phyloP scores from a whole-genome alignment of 2,888 invertebrate genomes.

The Ophion ellenae region DNA sequence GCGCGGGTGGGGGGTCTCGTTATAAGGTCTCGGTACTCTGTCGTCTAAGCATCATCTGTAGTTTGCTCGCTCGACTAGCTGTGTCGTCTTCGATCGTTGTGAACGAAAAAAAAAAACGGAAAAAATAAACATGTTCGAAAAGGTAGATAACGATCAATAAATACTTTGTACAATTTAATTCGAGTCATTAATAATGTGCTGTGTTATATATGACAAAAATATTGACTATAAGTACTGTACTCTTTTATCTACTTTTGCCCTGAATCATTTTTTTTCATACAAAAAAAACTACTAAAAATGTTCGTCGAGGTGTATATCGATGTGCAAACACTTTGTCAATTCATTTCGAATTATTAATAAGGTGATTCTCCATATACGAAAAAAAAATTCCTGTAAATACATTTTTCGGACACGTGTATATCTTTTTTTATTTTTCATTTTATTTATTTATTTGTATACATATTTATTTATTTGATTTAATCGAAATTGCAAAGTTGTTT shows the following conservation, averaged over 20 bases:
- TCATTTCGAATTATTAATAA: background rate
- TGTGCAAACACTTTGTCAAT: background rate
- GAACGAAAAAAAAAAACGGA: constrained; percentile 41
- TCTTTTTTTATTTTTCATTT: too few species aligned
- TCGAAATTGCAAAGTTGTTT: too few species aligned
- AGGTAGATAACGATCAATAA: constrained; percentile 40
- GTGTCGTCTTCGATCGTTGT: constrained; percentile 48
- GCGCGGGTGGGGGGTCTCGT: constrained; percentile 43
- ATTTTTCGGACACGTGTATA: too few species aligned
- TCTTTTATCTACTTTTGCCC: too few species aligned
- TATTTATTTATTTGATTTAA: too few species aligned
- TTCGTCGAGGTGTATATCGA: background rate
- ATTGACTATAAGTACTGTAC: too few species aligned
- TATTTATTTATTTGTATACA: too few species aligned
- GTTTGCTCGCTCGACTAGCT: constrained; percentile 32
- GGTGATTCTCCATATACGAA: too few species aligned
- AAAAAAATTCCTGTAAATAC: too few species aligned
- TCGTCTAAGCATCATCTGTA: constrained; percentile 61
- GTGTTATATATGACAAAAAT: too few species aligned
- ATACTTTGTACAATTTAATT: background rate
- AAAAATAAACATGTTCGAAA: constrained; percentile 59
- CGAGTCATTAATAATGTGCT: background rate
- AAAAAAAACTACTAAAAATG: too few species aligned
- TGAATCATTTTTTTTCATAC: too few species aligned
- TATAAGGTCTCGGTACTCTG: constrained; percentile 61